Evolutionary conservation across 2,113 vertebrate species (phyloP).

Genomic region (Callipepla californica): DNA sequence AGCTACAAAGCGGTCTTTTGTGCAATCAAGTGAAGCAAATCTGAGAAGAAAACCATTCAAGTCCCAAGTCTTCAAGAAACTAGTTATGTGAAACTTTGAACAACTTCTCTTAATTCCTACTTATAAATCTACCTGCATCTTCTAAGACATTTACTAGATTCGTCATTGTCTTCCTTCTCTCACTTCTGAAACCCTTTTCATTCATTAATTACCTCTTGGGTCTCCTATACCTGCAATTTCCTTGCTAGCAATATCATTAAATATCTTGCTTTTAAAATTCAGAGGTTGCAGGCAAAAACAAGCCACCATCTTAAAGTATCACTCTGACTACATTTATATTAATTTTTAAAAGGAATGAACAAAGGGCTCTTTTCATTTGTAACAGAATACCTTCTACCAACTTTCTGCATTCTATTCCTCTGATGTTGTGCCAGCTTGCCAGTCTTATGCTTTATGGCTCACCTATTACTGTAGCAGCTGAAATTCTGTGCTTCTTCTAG

Average conservation of each 20-base stretch:
- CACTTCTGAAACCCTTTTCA: not conserved
- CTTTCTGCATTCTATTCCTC: not conserved
- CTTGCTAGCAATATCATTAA: not conserved
- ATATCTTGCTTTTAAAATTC: not conserved
- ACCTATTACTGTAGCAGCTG: not conserved
- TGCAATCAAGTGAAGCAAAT: slow-evolving; percentile 16
- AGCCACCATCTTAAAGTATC: not conserved
- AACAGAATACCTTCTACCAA: not conserved
- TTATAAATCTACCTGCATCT: not conserved
- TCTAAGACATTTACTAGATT: not conserved
- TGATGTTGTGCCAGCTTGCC: not conserved
- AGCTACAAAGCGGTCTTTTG: slow-evolving; percentile 9
- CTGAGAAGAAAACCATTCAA: slow-evolving; percentile 19
- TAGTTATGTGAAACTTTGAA: not conserved
- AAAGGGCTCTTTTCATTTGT: not conserved
- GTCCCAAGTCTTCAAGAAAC: not conserved
- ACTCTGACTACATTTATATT: not conserved
- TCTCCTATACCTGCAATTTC: not conserved
- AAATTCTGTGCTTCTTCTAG: not conserved
- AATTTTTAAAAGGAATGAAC: not conserved
- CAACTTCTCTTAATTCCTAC: not conserved
- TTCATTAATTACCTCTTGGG: not conserved
- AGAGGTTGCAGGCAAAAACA: not conserved
- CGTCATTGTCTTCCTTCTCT: not conserved
- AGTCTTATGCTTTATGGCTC: not conserved